Evolutionary conservation across 2,888 invertebrate genomes (phyloP), one percentile per base, ranked within the genome.

Genomic region (Acanthoscelides obtectus): DNA sequence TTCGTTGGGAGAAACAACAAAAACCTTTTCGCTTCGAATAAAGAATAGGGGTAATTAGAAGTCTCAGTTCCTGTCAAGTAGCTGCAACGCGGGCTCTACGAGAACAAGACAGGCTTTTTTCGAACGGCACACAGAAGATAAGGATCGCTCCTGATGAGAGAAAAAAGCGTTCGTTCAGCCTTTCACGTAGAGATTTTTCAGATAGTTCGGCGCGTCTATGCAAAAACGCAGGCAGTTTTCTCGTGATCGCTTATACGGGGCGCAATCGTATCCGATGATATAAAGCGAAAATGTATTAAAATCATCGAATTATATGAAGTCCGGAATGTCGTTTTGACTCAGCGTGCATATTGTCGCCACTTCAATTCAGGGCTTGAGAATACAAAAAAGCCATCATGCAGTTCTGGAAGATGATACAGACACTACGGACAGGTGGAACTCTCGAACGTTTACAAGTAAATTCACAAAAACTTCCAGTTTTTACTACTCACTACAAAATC

Each of bases 41-140:
- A 83, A 83, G 82, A 82, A 82, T 81, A 81, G 81, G 81, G 82
- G 82, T 83, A 83, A 83, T 83, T 83, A 83, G 83, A 82, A 83
- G 82, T 81, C 82, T 81, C 79, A 79, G 83, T 83, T 82, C 81
- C 82, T 83, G 82, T 82, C 83, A 82, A 82, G 83, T 83, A 81
- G 82, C 80, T 79, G 81, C 78, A 78, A 80, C 17, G 45, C 45
- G 3, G 12, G 45, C 45, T 81, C 81, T 82, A 81, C 80, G 80
- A 82, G 80, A 77, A 78, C 78, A 79, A 79, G 79, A 78, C 77
- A 76, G 77, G 79, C 79, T 80, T 81, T 80, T 79, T 80, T 76
- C 78, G 77, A 77, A 79, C 73, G 69, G 70, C 68, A 76, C 72
- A 77, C 74, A 75, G 78, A 77, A 80, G 80, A 80, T 80, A 80